Percentiles rank a stretch among this genome's conserved stretches.
phyloP scores from a whole-genome alignment of 2,888 invertebrate species.

The Elmis aenea region DNA sequence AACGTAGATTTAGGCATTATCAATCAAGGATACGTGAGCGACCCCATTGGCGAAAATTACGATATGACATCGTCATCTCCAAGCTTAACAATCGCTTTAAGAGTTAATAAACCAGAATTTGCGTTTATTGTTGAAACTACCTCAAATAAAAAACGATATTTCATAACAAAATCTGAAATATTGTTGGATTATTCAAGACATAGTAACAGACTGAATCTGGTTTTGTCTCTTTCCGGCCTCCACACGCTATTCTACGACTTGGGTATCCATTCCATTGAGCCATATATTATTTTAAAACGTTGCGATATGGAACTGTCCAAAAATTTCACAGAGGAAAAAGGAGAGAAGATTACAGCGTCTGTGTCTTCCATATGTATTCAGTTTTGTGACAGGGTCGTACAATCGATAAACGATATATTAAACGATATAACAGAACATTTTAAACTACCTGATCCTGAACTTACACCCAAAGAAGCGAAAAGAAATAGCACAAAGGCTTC shows the following conservation, averaged over 20 bases:
- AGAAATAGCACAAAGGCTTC: conserved; percentile 4
- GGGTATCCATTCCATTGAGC: conserved; percentile 40
- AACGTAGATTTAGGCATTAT: conserved; percentile 62
- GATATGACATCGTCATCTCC: conserved; percentile 19
- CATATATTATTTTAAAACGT: conserved; percentile 60
- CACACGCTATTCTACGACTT: conserved; percentile 48
- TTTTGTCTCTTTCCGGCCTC: conserved; percentile 57
- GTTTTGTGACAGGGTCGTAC: conserved; percentile 67
- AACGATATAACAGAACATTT: conserved; percentile 46
- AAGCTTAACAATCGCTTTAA: conserved; percentile 64
- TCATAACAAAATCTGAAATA: conserved; percentile 63
- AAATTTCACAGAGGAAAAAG: conserved; percentile 60
- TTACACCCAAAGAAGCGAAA: conserved; percentile 9
- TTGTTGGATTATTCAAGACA: conserved; percentile 66
- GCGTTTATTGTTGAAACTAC: conserved; percentile 67
- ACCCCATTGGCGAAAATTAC: conserved; percentile 37
- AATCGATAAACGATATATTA: conserved; percentile 58
- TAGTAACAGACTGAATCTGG: conserved; percentile 59
- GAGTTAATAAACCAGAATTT: conserved; percentile 72
- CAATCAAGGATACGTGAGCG: conserved; percentile 68
- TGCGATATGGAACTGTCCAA: conserved; percentile 67
- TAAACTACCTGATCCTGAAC: conserved; percentile 38
- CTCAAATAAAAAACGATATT: conserved; percentile 49
- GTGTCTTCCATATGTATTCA: conserved; percentile 67
- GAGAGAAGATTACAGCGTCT: conserved; percentile 59